Evolutionary conservation across 2,888 invertebrate genomes (phyloP).

Genomic region (Dolichopus griseipennis): DNA sequence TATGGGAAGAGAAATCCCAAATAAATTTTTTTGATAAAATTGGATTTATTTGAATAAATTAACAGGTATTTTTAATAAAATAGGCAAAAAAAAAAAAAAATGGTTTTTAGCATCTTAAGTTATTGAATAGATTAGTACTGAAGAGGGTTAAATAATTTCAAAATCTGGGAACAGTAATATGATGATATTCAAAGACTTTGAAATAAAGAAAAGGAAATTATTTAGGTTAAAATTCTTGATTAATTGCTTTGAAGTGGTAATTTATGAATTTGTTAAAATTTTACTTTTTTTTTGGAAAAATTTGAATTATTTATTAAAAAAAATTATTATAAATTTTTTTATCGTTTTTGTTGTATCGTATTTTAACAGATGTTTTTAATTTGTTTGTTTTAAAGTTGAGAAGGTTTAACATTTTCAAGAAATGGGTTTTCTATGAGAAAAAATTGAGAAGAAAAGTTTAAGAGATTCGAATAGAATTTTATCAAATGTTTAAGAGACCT

Average conservation of each 20-base stretch:
- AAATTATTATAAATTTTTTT: no score
- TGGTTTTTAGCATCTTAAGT: background rate
- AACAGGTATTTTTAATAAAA: background rate
- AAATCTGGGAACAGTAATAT: no score
- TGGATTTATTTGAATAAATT: constrained; percentile 4
- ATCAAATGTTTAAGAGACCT: no score
- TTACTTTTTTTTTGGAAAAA: background rate
- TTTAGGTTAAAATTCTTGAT: background rate
- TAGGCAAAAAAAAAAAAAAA: background rate
- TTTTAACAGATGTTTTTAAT: no score
- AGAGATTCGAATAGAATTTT: no score
- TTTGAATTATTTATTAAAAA: background rate
- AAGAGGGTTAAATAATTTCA: background rate
- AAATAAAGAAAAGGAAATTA: background rate
- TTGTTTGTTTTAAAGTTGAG: no score
- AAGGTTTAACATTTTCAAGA: no score
- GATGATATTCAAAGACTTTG: no score
- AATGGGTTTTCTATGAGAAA: no score
- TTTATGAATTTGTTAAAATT: background rate
- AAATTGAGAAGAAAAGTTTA: no score
- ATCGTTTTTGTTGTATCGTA: no score
- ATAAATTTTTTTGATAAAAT: background rate
- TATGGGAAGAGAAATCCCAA: background rate
- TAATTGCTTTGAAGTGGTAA: constrained; percentile 4
- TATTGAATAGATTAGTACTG: background rate